A percentile compares a stretch with the other conserved stretches of the same genome.
phyloP scores from a whole-genome alignment of 2,113 vertebrate species.

The Stictonetta naevosa region DNA sequence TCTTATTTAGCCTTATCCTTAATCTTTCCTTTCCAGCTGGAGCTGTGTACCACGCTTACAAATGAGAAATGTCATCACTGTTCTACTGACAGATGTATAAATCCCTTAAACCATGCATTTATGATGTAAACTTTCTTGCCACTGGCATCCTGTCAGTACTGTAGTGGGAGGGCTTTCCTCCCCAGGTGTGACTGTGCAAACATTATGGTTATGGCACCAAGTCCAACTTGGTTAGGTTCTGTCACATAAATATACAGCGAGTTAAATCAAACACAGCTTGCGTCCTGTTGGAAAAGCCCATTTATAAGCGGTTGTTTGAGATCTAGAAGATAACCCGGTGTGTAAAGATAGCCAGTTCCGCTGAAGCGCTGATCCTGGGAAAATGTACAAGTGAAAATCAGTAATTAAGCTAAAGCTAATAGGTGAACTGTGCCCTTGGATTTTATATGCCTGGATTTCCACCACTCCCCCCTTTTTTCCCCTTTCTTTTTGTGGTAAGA shows the following conservation, averaged over 20 bases:
- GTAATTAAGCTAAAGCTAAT: conserved; percentile 40
- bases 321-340: background rate
- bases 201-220: conserved; percentile 26
- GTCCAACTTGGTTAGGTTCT: conserved; percentile 20
- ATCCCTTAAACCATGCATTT: conserved; percentile 46
- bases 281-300: conserved; percentile 3
- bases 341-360: conserved; percentile 1
- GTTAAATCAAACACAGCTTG: conserved; percentile 60
- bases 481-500: conserved; percentile 32
- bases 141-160: conserved; percentile 27
- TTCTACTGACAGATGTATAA: conserved; percentile 53
- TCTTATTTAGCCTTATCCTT: background rate
- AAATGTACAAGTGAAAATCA: background rate
- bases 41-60: background rate
- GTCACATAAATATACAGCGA: conserved; percentile 41
- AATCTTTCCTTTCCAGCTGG: background rate
- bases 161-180: conserved; percentile 28
- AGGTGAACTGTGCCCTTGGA: conserved; percentile 12
- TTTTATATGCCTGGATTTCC: background rate
- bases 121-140: conserved; percentile 36
- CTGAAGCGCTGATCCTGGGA: background rate
- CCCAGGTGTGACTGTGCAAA: conserved; percentile 41
- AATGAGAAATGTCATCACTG: conserved; percentile 1
- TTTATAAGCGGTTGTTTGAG: conserved; percentile 21
- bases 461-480: background rate